phyloP scores from a whole-genome alignment of 1,140 invertebrate species.

The Apis laboriosa region DNA sequence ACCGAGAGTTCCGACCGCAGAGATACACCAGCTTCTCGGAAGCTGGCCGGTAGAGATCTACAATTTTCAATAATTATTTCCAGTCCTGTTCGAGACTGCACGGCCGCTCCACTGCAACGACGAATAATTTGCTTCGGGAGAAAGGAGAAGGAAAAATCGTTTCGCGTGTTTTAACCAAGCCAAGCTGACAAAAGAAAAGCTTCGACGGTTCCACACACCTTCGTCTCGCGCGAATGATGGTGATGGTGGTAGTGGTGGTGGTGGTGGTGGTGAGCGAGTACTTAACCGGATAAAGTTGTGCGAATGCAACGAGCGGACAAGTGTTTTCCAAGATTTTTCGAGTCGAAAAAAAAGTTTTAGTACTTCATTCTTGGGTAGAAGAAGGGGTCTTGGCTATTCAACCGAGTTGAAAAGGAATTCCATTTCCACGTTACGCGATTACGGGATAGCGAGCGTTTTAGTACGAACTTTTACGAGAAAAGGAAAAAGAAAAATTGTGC shows the following conservation, averaged over 20 bases:
- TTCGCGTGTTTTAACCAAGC: background rate
- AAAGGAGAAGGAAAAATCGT: background rate
- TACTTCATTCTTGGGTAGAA: background rate
- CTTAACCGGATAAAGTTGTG: background rate
- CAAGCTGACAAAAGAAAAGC: background rate
- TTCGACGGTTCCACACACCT: too few relatives aligned
- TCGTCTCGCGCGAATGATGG: background rate
- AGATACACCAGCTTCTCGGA: constrained; percentile 38
- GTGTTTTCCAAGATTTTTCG: background rate
- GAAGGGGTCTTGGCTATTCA: background rate
- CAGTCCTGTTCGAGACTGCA: background rate
- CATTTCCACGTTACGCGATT: too few relatives aligned
- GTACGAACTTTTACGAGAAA: too few relatives aligned
- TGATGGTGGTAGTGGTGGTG: background rate
- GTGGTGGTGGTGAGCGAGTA: background rate
- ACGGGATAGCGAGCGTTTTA: too few relatives aligned
- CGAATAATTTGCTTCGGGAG: constrained; percentile 7
- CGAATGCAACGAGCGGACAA: background rate
- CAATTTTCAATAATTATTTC: constrained; percentile 49
- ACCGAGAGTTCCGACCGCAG: constrained; percentile 20
- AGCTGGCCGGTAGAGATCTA: constrained; percentile 5
- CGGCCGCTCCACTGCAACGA: background rate
- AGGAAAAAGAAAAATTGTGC: too few relatives aligned
- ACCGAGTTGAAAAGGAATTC: background rate
- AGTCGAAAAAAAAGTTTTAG: background rate